Conservation (phyloP, 1,140 invertebrate genomes). For the Phymorhynchus buccinoides region DNA sequence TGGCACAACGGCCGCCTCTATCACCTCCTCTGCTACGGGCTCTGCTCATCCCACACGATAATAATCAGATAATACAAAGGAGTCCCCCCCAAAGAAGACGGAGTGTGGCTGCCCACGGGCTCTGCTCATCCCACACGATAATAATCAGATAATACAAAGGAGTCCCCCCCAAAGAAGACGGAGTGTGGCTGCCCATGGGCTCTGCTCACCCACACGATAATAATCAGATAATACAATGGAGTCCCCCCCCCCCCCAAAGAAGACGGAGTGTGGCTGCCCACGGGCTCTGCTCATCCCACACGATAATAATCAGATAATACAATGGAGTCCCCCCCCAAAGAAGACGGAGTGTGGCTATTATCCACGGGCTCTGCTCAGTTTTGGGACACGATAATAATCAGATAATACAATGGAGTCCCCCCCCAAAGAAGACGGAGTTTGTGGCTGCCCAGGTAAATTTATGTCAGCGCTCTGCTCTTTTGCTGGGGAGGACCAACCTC, state of each 20-base stretch:
- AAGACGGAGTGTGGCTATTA: neutral
- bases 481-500: neutral
- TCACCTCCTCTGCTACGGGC: constrained; percentile 49
- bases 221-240: too few species aligned
- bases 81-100: too few species aligned
- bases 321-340: too few species aligned
- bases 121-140: neutral
- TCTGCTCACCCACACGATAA: neutral
- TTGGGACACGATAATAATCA: too few species aligned
- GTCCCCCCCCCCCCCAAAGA: neutral
- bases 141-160: too few species aligned
- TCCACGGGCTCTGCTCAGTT: constrained; percentile 21
- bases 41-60: neutral
- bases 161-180: too few species aligned
- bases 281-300: constrained; percentile 4
- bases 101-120: constrained; percentile 21
- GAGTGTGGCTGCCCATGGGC: constrained; percentile 18
- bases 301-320: too few species aligned
- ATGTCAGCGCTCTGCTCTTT: neutral
- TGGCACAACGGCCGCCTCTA: constrained; percentile 52
- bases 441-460: neutral
- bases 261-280: neutral
- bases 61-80: too few species aligned
- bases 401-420: too few species aligned
- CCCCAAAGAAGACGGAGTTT: too few species aligned